Conservation (phyloP, 2,113 vertebrate genomes). For the Eretmochelys imbricata region DNA sequence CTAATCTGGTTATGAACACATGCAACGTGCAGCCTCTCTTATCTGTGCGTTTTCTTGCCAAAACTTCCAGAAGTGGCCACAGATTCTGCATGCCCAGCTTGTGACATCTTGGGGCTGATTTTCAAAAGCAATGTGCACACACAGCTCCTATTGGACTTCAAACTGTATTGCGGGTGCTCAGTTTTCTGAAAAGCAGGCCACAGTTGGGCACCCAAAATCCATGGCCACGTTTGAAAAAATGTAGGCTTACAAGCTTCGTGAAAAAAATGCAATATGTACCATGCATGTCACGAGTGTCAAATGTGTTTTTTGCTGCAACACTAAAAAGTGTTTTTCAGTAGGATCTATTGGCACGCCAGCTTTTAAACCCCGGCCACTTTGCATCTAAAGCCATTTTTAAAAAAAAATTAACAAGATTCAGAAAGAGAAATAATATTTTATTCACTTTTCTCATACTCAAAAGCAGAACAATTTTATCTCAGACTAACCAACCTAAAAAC, state of each 20-base stretch:
- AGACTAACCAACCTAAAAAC: not conserved
- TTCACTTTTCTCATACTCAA: not conserved
- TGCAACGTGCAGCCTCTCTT: not conserved
- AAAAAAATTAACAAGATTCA: not conserved
- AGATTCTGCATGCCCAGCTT: not conserved
- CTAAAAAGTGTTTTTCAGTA: not conserved
- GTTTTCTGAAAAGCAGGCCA: not conserved
- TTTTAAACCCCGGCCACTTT: not conserved
- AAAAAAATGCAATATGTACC: not conserved
- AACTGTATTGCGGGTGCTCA: not conserved
- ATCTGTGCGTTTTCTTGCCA: not conserved
- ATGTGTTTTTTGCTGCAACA: not conserved
- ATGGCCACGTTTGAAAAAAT: not conserved
- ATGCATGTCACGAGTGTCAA: not conserved
- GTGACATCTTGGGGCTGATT: not conserved
- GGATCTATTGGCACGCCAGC: not conserved
- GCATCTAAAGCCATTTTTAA: not conserved
- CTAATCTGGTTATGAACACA: not conserved
- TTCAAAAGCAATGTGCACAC: not conserved
- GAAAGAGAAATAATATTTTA: not conserved
- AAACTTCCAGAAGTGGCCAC: not conserved
- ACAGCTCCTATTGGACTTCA: not conserved
- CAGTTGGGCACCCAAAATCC: not conserved
- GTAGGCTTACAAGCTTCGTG: not conserved
- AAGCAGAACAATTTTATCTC: not conserved